A percentile compares a stretch with the other conserved stretches of the same genome.
Evolutionary conservation across 1,140 invertebrate species (phyloP).

Genomic region (Drosophila sproati): DNA sequence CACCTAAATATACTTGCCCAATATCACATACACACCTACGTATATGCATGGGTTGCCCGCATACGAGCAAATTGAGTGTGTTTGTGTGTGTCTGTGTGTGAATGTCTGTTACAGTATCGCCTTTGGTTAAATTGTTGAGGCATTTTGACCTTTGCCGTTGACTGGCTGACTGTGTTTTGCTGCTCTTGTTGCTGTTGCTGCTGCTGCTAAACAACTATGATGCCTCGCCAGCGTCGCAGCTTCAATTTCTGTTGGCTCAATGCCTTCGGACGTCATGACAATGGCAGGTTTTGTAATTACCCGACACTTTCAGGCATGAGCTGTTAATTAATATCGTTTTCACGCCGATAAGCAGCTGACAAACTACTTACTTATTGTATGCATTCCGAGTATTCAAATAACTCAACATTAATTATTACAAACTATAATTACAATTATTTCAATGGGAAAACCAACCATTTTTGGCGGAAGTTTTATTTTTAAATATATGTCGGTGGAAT

Average conservation of each 20-base stretch:
- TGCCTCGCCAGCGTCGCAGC: conserved; percentile 26
- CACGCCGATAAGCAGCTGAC: conserved; percentile 41
- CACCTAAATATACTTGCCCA: background rate
- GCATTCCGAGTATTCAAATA: conserved; percentile 24
- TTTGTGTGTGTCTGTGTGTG: background rate
- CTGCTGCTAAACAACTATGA: conserved; percentile 13
- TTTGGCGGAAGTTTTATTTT: background rate
- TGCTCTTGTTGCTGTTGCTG: background rate
- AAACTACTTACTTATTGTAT: conserved; percentile 29
- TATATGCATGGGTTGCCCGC: conserved; percentile 5
- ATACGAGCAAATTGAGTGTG: conserved; percentile 2
- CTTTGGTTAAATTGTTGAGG: conserved; percentile 27
- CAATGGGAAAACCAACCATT: background rate
- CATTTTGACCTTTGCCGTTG: conserved; percentile 52
- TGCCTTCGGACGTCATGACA: conserved; percentile 52
- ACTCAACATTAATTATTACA: conserved; percentile 20
- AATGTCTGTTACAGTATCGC: conserved; percentile 8
- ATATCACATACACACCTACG: background rate
- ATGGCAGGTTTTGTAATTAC: conserved; percentile 71
- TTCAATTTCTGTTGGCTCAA: conserved; percentile 36
- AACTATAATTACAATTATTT: background rate
- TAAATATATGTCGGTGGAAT: background rate
- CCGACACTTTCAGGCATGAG: conserved; percentile 59
- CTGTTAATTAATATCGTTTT: conserved; percentile 72
- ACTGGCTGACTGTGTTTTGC: conserved; percentile 7